Conservation (phyloP, 1,140 invertebrate genomes). For the Drosophila pallidifrons region DNA sequence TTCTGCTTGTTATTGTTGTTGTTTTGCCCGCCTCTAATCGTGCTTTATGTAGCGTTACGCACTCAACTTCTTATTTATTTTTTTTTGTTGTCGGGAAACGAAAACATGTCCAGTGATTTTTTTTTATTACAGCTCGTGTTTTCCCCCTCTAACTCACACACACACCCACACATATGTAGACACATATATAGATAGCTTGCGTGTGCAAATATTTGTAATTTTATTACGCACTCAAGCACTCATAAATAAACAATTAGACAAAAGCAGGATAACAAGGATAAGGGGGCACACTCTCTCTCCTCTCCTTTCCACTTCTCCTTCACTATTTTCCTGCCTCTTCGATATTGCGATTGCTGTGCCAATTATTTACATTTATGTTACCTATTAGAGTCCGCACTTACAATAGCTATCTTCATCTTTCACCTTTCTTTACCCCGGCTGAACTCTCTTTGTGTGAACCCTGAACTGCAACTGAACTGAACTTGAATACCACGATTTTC, state of each 20-base stretch:
- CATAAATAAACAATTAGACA: conserved; percentile 83
- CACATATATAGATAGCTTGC: conserved; percentile 32
- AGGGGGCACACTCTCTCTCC: too few relatives aligned
- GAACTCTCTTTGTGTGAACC: conserved; percentile 22
- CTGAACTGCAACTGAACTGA: background rate
- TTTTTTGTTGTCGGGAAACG: conserved; percentile 32
- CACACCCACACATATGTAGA: background rate
- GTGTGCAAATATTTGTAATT: conserved; percentile 84
- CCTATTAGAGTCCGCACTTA: conserved; percentile 58
- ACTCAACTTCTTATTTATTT: conserved; percentile 49
- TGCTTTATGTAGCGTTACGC: conserved; percentile 84
- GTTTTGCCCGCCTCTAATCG: conserved; percentile 63
- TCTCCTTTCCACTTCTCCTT: background rate
- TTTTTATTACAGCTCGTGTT: conserved; percentile 55
- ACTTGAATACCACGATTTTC: background rate
- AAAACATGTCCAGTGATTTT: conserved; percentile 74
- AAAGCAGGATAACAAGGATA: conserved; percentile 14
- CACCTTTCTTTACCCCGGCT: background rate
- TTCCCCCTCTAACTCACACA: conserved; percentile 3
- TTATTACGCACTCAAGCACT: conserved; percentile 82
- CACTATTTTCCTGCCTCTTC: background rate
- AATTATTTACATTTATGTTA: conserved; percentile 81
- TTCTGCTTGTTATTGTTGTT: conserved; percentile 5
- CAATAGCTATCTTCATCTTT: conserved; percentile 20
- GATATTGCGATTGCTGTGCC: conserved; percentile 55